Base-by-base conservation (phyloP, 2,113 vertebrate species). In the Mastomys coucha region DNA sequence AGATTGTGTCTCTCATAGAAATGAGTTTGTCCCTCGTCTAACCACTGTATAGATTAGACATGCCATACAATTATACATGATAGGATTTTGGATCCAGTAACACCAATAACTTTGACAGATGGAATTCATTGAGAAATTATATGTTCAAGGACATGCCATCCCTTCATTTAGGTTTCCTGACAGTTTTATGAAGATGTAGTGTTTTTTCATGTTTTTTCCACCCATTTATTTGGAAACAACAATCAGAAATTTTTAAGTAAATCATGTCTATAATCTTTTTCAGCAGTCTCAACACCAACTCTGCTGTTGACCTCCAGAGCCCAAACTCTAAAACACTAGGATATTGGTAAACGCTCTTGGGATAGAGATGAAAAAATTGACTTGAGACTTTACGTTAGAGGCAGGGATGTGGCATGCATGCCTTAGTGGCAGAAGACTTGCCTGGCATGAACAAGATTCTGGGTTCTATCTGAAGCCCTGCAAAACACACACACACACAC, bases 61-160 rank as follows among this genome's bases (percentile, higher is more conserved):
- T n/a, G 58, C 2, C 11, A 42, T 45, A 45, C 22, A 36, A 72
- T 95, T 42, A 82, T 33, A 73, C 42, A 39, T 7, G 4, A 63
- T 6, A 78, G 28, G 88, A 85, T 96, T 94, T 92, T 92, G 77
- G 36, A 63, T 60, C 14, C 70, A 42, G 60, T 42, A 53, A 73
- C 45, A 58, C 19, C 28, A n/a, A 36, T 63, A 51, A 80, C 53
- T 86, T 1, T 70, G 58, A 45, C 4, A 63, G 31, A 42, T n/a
- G 26, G 17, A 65, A 51, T 67, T 93, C 42, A 42, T 13, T 33
- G n/a, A 93, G 33, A 82, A 28, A 67, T 42, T 67, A 39, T 56
- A 69, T 77, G 7, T 58, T 24, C 51, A 85, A 87, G 85, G 77
- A 76, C 85, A 94, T 88, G 12, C 63, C 13, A 77, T 33, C 49